A percentile compares a stretch with the other conserved stretches of the same genome.
phyloP scores from a whole-genome alignment of 2,113 vertebrate genomes.

The Brachypodius melanocephalos region DNA sequence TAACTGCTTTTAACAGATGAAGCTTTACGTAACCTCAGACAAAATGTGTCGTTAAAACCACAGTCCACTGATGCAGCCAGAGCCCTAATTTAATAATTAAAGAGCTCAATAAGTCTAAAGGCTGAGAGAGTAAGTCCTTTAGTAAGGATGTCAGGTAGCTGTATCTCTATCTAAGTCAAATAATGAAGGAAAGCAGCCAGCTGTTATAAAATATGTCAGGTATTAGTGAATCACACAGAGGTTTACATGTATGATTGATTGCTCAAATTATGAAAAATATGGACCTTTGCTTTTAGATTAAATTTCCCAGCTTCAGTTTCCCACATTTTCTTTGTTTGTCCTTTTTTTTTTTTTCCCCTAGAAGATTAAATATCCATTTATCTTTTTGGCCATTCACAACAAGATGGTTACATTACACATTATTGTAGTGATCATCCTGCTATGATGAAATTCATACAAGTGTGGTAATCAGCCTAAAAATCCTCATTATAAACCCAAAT shows the following conservation, averaged over 20 bases:
- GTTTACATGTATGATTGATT: neutral
- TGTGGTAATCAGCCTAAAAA: neutral
- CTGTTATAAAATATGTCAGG: neutral
- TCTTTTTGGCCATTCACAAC: neutral
- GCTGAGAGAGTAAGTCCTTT: neutral
- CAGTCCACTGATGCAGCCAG: neutral
- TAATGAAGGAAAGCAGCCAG: neutral
- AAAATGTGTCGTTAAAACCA: neutral
- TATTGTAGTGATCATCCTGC: neutral
- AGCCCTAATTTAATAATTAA: neutral
- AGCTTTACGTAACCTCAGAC: neutral
- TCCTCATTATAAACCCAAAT: neutral
- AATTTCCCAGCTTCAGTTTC: neutral
- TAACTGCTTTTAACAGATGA: neutral
- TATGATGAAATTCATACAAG: neutral
- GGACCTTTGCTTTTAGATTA: neutral
- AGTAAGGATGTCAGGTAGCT: neutral
- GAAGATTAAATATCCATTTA: neutral
- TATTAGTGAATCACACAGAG: rapidly evolving
- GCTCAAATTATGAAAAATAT: neutral
- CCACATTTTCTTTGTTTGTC: neutral
- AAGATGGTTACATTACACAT: neutral
- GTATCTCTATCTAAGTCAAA: neutral
- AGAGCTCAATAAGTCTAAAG: neutral
- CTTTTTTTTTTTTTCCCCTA: neutral